These are phyloP conservation scores for Embidobia sp. DNA, from an alignment of 2,888 invertebrate genomes.

Conservation along the genomic window DNA sequence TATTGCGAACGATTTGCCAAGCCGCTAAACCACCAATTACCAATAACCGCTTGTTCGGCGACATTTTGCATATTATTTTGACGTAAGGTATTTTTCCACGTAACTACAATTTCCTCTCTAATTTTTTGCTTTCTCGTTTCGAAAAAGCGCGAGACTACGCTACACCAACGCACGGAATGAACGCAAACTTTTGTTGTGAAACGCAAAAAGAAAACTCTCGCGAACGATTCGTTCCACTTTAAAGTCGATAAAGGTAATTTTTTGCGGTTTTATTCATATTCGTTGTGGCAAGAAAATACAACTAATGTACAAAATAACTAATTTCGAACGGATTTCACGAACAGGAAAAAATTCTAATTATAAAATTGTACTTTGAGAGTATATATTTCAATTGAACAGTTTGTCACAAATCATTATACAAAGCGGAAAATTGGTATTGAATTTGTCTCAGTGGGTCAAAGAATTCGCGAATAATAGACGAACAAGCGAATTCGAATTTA, in stretches of 20 bases:
- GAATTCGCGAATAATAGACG: too few relatives aligned
- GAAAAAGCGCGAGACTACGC: not conserved
- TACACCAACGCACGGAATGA: too few relatives aligned
- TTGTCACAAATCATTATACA: too few relatives aligned
- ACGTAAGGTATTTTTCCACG: constrained; percentile 83
- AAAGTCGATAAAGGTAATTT: constrained; percentile 60
- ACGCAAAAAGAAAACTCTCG: constrained; percentile 4
- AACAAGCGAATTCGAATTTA: too few relatives aligned
- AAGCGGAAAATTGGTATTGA: too few relatives aligned
- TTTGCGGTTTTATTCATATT: constrained; percentile 40
- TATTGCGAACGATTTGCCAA: constrained; percentile 86
- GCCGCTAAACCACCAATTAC: constrained; percentile 82
- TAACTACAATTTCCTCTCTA: not conserved
- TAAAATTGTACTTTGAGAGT: too few relatives aligned
- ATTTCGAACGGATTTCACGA: too few relatives aligned
- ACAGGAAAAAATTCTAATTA: too few relatives aligned
- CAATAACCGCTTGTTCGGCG: constrained; percentile 86
- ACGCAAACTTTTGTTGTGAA: constrained; percentile 5
- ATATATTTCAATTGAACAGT: too few relatives aligned
- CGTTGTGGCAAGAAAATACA: too few relatives aligned
- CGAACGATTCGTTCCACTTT: constrained; percentile 50
- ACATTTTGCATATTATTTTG: constrained; percentile 86
- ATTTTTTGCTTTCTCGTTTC: not conserved
- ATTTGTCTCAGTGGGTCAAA: too few relatives aligned
- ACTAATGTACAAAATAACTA: too few relatives aligned